phyloP scores from a whole-genome alignment of 2,888 invertebrate genomes.

The Mimas tiliae region DNA sequence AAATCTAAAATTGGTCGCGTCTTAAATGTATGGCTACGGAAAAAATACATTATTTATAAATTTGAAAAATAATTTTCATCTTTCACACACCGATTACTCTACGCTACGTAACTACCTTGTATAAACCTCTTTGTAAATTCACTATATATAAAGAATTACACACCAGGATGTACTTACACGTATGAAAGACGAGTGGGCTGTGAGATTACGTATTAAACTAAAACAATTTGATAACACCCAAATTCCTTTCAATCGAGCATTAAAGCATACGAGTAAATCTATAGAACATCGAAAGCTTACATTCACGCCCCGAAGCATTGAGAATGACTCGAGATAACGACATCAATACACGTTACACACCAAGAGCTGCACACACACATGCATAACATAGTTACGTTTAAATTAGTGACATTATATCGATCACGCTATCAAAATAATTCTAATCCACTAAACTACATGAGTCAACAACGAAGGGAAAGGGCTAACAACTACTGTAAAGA shows the following conservation, averaged over 20 bases:
- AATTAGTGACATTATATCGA: slow-evolving; percentile 76
- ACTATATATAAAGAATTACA: slow-evolving; percentile 50
- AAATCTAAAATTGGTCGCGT: slow-evolving; percentile 76
- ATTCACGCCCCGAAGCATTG: slow-evolving; percentile 58
- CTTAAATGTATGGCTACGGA: slow-evolving; percentile 72
- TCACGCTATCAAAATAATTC: slow-evolving; percentile 76
- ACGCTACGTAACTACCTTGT: slow-evolving; percentile 83
- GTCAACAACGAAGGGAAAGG: slow-evolving; percentile 81
- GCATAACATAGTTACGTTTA: slow-evolving; percentile 54
- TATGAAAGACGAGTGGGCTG: slow-evolving; percentile 37
- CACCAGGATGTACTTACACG: slow-evolving; percentile 34
- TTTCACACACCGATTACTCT: slow-evolving; percentile 56
- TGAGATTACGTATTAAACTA: slow-evolving; percentile 28
- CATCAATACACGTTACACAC: slow-evolving; percentile 70
- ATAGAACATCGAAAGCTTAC: slow-evolving; percentile 78
- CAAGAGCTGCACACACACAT: slow-evolving; percentile 64
- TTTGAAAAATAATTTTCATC: slow-evolving; percentile 68
- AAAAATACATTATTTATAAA: slow-evolving; percentile 54
- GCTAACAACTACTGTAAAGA: slow-evolving; percentile 62
- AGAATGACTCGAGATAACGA: slow-evolving; percentile 72
- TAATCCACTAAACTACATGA: slow-evolving; percentile 69
- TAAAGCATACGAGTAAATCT: slow-evolving; percentile 56
- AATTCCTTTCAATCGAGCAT: slow-evolving; percentile 74
- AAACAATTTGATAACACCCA: slow-evolving; percentile 82
- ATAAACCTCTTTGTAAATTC: slow-evolving; percentile 83